phyloP scores from a whole-genome alignment of 2,888 invertebrate species.

The Thera obeliscata region DNA sequence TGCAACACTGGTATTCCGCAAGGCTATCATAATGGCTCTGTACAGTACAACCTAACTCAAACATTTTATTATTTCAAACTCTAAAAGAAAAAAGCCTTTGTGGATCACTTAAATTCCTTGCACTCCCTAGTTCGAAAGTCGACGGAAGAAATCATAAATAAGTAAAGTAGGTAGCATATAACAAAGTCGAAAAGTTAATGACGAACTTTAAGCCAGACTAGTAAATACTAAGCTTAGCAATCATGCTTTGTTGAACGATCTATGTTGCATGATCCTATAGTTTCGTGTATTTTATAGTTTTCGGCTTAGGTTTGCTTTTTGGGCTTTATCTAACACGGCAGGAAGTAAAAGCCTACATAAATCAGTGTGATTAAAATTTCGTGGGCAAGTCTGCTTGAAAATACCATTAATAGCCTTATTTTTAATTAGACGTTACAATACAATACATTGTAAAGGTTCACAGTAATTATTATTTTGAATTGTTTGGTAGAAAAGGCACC shows the following conservation, averaged over 20 bases:
- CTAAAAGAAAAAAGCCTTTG: too few species aligned
- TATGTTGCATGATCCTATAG: constrained; percentile 48
- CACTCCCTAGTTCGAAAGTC: too few species aligned
- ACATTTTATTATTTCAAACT: too few species aligned
- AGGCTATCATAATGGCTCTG: too few species aligned
- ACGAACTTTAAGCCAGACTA: not conserved
- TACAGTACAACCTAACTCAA: too few species aligned
- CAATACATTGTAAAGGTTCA: not conserved
- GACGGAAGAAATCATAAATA: too few species aligned
- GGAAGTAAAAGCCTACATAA: constrained; percentile 32
- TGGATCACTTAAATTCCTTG: too few species aligned
- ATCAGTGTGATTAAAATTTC: constrained; percentile 35
- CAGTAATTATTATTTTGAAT: not conserved
- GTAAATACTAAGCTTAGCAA: not conserved
- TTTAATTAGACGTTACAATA: constrained; percentile 21
- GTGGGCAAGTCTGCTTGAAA: constrained; percentile 21
- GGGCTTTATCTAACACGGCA: constrained; percentile 34
- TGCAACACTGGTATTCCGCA: too few species aligned
- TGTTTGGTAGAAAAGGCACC: too few species aligned
- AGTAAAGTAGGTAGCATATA: too few species aligned
- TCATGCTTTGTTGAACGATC: constrained; percentile 40
- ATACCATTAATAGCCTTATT: constrained; percentile 15
- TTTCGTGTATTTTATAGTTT: constrained; percentile 42
- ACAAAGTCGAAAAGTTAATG: not conserved
- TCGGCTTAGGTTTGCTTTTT: constrained; percentile 30